Base-by-base conservation (phyloP, 2,888 invertebrate species). In the Napeogenes inachia region DNA sequence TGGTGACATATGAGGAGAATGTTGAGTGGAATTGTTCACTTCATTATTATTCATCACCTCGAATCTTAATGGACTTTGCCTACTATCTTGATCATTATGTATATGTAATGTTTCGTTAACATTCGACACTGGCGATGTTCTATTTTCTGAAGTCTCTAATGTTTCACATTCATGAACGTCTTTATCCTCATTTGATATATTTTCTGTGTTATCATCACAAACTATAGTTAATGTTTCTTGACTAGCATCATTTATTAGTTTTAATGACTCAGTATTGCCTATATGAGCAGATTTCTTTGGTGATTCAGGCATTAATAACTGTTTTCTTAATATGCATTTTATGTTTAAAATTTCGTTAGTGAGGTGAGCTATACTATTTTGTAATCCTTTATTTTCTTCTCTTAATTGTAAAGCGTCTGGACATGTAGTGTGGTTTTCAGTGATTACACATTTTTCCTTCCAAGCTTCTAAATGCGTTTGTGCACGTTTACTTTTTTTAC, bases 321-420 rank as follows among this genome's bases (percentile, higher is more conserved):
- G 59, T 54, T 62, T 71, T 57, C 66, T 69, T 30, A 78, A 62
- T 46, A 75, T 63, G 60, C 46, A 63, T 68, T 76, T 77, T 58
- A 80, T 75, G 47, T 65, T 67, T 46, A 66, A 54, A 21, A 80
- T 62, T 54, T 77, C 74, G 61, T 76, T 76, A 38, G 62, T 69
- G 35, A 80, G 64, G 59, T 71, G 67, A 21, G 61, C 64, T 45
- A 78, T 62, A 56, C 65, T 71, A 35, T 63, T 63, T 54, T 72
- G 67, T 58, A 82, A 64, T 47, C 66, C 59, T 64, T 73, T 72
- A 62, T 74, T 73, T 61, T 78, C 75, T 68, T 77, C 70, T 45
- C 68, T 67, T 42, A 75, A 61, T 69, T 70, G 71, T 38, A 71
- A 70, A 53, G 74, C 75, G 38, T 77, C 78, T 54, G 62, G 67